Percentiles rank a stretch among this genome's conserved stretches.
phyloP scores from a whole-genome alignment of 1,140 invertebrate genomes.

The Lycorma delicatula region DNA sequence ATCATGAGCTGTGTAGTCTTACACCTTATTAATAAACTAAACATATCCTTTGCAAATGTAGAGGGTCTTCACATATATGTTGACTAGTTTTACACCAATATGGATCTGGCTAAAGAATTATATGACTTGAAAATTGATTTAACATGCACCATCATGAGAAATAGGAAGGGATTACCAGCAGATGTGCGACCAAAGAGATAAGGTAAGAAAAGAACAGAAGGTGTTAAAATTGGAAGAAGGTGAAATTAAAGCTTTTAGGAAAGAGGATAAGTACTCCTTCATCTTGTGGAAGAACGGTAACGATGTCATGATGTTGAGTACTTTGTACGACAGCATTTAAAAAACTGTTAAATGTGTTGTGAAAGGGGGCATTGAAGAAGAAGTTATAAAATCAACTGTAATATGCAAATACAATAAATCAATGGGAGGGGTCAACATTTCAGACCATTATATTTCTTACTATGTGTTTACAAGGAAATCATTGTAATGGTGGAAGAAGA shows the following conservation, averaged over 20 bases:
- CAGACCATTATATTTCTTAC: neutral
- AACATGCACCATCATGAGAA: neutral
- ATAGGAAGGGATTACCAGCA: too few species aligned
- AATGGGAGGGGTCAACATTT: conserved; percentile 3
- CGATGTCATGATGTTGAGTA: neutral
- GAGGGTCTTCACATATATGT: neutral
- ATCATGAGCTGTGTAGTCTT: neutral
- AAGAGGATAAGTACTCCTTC: neutral
- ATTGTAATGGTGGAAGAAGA: conserved; percentile 6
- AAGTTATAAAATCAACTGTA: neutral
- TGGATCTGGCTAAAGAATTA: neutral
- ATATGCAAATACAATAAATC: neutral
- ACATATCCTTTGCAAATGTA: neutral
- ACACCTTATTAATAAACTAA: neutral
- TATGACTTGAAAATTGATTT: neutral
- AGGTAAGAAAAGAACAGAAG: too few species aligned
- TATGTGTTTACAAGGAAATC: neutral
- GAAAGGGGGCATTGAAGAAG: too few species aligned
- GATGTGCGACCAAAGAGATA: too few species aligned
- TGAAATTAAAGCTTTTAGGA: neutral
- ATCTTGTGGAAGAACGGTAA: neutral
- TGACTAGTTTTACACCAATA: conserved; percentile 3
- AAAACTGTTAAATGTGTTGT: too few species aligned
- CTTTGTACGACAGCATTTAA: too few species aligned
- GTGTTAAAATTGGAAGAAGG: neutral